Evolutionary conservation across 2,888 invertebrate genomes (phyloP), one percentile per base, ranked within the genome.

Genomic region (Acleris literana): DNA sequence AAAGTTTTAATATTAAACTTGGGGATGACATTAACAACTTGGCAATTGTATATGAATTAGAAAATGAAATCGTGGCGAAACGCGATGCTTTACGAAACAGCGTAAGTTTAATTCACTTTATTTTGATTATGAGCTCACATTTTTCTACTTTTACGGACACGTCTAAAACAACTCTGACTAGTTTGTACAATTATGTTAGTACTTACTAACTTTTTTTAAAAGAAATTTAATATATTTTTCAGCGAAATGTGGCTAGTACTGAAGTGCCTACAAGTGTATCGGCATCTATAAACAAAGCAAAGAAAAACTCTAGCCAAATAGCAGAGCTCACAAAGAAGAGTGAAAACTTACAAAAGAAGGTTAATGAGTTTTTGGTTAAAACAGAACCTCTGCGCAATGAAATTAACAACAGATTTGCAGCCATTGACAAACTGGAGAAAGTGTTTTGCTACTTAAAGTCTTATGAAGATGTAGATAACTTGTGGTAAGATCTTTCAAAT

Each of bases 381-480:
- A 89, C 86, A 39, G 83, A 86, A 70, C 87, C 90, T 33, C 81
- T 94, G 25, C 80, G 88, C 57, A 75, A 76, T 29, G 92, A 94
- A 74, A 79, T 94, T 39, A 84, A 90, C 66, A 86, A 82, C 64
- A 79, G 86, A 56, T 88, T 89, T 73, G 83, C 89, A 72, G 86
- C 94, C 3, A 88, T 93, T 49, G 82, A 82, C 44, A 93, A 94
- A 75, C 80, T 96, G 2, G 90, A 94, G 71, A 92, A 93, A 69
- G 93, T 94, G 63, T 86, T 96, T 17, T 84, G 94, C 51, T 97
- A 97, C 84, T 85, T 97, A 64, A 94, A 93, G 77, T 93, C 96
- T 52, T 92, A 96, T 72, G 94, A 95, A 77, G 94, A 94, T 76
- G 93, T 97, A 73, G 95, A 97, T 79, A 94, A 95, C 71, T 87